Conservation (phyloP, 1,140 invertebrate genomes). For the Aporrectodea caliginosa region DNA sequence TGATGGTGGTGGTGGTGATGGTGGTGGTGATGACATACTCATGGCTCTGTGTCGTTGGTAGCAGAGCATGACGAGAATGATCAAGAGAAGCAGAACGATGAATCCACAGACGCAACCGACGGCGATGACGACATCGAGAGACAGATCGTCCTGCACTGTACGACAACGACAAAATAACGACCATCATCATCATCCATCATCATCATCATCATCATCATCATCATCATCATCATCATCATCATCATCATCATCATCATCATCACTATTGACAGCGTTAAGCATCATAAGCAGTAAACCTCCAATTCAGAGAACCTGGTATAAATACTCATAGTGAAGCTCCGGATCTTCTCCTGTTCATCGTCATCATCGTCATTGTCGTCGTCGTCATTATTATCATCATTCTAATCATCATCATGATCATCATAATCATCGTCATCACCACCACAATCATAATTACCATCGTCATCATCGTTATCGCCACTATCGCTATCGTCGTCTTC, state of each 20-base stretch:
- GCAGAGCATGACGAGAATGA: neutral
- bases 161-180: too few relatives aligned
- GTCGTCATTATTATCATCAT: too few relatives aligned
- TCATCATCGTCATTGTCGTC: too few relatives aligned
- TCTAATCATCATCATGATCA: too few relatives aligned
- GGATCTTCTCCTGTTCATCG: too few relatives aligned
- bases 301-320: neutral
- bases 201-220: conserved; percentile 28
- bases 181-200: too few relatives aligned
- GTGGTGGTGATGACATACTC: neutral
- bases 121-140: neutral
- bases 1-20: neutral
- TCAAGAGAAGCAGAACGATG: neutral
- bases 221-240: conserved; percentile 22
- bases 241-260: conserved; percentile 9
- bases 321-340: neutral
- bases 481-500: too few relatives aligned
- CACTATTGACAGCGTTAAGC: neutral
- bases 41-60: neutral
- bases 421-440: too few relatives aligned
- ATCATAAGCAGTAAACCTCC: neutral
- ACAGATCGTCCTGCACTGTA: neutral
- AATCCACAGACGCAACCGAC: neutral
- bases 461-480: too few relatives aligned
- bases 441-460: too few relatives aligned